These are phyloP conservation scores for Mesopsocus fuscifrons DNA, from an alignment of 2,888 invertebrate species.

Conservation along the genomic window DNA sequence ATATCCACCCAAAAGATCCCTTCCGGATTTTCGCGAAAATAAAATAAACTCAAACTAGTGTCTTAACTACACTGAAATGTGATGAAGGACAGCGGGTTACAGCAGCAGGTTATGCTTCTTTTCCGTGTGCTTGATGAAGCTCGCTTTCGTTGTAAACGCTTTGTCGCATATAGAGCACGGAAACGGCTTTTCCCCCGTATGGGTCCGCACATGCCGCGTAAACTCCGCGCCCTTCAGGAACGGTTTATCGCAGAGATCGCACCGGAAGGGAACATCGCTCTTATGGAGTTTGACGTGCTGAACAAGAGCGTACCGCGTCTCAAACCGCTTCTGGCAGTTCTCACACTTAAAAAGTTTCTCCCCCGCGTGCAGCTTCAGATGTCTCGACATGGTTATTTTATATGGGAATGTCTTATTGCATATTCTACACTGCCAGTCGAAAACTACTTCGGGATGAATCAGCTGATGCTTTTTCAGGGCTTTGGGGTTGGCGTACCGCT, in stretches of 20 bases:
- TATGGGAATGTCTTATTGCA: conserved; percentile 7
- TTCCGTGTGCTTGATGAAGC: conserved; percentile 6
- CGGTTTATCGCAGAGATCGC: conserved; percentile 8
- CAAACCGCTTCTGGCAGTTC: conserved; percentile 5
- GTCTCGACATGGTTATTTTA: conserved; percentile 9
- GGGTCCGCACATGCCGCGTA: conserved; percentile 3
- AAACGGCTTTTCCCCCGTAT: conserved; percentile 8
- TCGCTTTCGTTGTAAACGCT: conserved; percentile 7
- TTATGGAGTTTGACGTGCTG: conserved; percentile 8
- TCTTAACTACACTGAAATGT: no score
- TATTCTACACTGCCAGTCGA: conserved; percentile 8
- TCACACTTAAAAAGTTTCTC: conserved; percentile 7
- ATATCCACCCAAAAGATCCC: no score
- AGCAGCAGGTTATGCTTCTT: conserved; percentile 9
- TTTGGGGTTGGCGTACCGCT: conserved; percentile 8
- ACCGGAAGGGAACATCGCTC: conserved; percentile 7
- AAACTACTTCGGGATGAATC: conserved; percentile 7
- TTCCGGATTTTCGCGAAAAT: no score
- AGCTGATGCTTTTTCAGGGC: conserved; percentile 8
- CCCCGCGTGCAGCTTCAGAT: conserved; percentile 7
- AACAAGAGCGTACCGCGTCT: conserved; percentile 4
- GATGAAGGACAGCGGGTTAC: no score
- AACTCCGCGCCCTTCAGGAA: conserved; percentile 7
- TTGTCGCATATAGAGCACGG: neutral
- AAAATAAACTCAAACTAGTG: no score